Conservation (phyloP, 2,797 vertebrate genomes). For the Chromis chromis region DNA sequence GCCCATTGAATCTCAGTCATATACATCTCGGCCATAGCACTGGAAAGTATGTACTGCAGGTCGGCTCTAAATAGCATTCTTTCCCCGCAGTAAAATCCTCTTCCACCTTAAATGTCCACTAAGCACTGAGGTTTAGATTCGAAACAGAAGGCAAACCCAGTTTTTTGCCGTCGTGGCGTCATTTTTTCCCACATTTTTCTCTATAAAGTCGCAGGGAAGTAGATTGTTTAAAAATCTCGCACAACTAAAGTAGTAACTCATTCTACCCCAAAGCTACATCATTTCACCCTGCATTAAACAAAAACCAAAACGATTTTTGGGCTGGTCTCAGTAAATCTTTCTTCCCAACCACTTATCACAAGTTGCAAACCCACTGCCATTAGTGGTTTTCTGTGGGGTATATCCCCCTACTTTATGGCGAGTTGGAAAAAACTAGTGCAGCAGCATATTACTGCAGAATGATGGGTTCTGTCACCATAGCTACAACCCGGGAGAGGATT, state of each 20-base stretch:
- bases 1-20: slow-evolving; percentile 72
- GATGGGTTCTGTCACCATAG: slow-evolving; percentile 78
- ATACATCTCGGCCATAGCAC: slow-evolving; percentile 70
- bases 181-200: slow-evolving; percentile 48
- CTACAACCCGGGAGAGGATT: slow-evolving; percentile 74
- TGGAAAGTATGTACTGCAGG: slow-evolving; percentile 69
- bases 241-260: slow-evolving; percentile 67
- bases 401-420: slow-evolving; percentile 82
- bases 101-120: slow-evolving; percentile 51
- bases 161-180: slow-evolving; percentile 46
- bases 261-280: slow-evolving; percentile 65
- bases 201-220: slow-evolving; percentile 53
- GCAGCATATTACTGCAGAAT: slow-evolving; percentile 79
- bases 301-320: slow-evolving; percentile 80
- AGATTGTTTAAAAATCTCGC: slow-evolving; percentile 61
- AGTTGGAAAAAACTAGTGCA: slow-evolving; percentile 73
- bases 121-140: slow-evolving; percentile 64
- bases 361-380: slow-evolving; percentile 82
- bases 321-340: slow-evolving; percentile 82
- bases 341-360: slow-evolving; percentile 83
- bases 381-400: slow-evolving; percentile 84
- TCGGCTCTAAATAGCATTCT: slow-evolving; percentile 73
- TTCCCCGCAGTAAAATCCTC: slow-evolving; percentile 69
- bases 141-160: slow-evolving; percentile 49
- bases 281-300: slow-evolving; percentile 78